Conservation (phyloP, 2,888 invertebrate species). For the Mesochorus sp. region DNA sequence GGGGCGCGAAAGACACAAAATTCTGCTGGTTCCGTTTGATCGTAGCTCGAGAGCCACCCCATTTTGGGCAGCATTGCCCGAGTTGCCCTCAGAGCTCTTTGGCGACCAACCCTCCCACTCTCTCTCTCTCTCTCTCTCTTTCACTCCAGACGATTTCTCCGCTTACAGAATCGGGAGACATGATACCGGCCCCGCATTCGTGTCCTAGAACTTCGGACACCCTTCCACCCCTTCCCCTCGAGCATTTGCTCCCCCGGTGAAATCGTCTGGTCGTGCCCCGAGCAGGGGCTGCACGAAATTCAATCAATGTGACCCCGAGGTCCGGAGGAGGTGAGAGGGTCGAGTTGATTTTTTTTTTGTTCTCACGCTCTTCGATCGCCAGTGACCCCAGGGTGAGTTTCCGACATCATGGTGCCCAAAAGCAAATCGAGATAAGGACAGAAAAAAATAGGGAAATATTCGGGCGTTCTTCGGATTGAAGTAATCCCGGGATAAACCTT, state of each 20-base stretch:
- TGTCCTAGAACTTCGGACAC: slow-evolving; percentile 65
- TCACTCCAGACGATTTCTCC: slow-evolving; percentile 9
- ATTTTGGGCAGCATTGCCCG: slow-evolving; percentile 42
- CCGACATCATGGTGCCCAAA: too few species aligned
- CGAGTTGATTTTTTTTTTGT: slow-evolving; percentile 4
- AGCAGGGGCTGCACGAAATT: slow-evolving; percentile 69
- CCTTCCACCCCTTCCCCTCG: slow-evolving; percentile 9
- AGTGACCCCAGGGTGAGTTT: too few species aligned
- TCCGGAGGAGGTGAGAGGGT: slow-evolving; percentile 48
- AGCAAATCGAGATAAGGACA: too few species aligned
- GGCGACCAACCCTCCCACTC: slow-evolving; percentile 28
- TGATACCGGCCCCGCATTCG: slow-evolving; percentile 27
- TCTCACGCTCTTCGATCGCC: too few species aligned
- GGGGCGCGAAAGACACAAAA: slow-evolving; percentile 37
- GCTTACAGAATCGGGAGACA: slow-evolving; percentile 3
- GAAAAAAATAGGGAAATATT: too few species aligned
- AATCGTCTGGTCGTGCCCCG: slow-evolving; percentile 47
- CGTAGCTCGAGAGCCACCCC: not conserved
- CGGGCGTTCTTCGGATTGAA: too few species aligned
- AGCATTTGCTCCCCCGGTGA: slow-evolving; percentile 20
- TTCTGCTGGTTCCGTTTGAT: slow-evolving; percentile 38
- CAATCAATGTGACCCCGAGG: slow-evolving; percentile 72
- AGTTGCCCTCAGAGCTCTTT: slow-evolving; percentile 22
- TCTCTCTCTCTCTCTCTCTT: slow-evolving; percentile 13
- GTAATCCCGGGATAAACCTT: too few species aligned